These are phyloP conservation scores for Ctenopoma kingsleyae DNA, from an alignment of 2,797 vertebrate species.

Conservation along the genomic window DNA sequence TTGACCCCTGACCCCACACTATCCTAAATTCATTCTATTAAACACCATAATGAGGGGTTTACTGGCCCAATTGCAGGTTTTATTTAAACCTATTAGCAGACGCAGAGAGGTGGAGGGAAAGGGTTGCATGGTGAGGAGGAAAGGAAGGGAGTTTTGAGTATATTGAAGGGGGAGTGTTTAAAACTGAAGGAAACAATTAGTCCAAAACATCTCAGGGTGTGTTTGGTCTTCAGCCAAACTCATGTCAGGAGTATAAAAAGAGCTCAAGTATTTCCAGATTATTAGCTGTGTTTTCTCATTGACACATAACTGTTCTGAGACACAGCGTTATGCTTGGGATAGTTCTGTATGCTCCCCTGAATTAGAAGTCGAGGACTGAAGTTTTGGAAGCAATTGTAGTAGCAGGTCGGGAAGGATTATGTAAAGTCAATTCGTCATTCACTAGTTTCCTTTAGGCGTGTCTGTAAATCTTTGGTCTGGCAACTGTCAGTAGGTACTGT, in stretches of 20 bases:
- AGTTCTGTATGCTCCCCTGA: conserved; percentile 48
- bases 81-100: conserved; percentile 90
- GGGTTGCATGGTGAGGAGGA: conserved; percentile 11
- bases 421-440: conserved; percentile 28
- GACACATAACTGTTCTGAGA: conserved; percentile 65
- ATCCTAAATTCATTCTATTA: conserved; percentile 92
- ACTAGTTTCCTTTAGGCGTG: conserved; percentile 13
- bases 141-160: conserved; percentile 46
- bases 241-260: conserved; percentile 74
- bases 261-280: conserved; percentile 85
- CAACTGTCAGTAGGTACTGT: conserved; percentile 18
- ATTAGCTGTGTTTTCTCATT: conserved; percentile 67
- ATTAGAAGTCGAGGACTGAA: conserved; percentile 38
- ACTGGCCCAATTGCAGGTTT: conserved; percentile 91
- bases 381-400: conserved; percentile 44
- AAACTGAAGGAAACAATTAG: conserved; percentile 92
- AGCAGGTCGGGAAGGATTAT: conserved; percentile 39
- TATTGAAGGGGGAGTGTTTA: conserved; percentile 58
- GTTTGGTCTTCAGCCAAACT: conserved; percentile 77
- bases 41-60: conserved; percentile 93
- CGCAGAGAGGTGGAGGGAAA: conserved; percentile 57
- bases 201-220: conserved; percentile 77
- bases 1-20: conserved; percentile 85
- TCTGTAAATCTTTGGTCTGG: conserved; percentile 40
- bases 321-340: conserved; percentile 30